Evolutionary conservation across 1,140 invertebrate species (phyloP), one percentile per base, ranked within the genome.

Genomic region (Mycetomoellerius zeteki): DNA sequence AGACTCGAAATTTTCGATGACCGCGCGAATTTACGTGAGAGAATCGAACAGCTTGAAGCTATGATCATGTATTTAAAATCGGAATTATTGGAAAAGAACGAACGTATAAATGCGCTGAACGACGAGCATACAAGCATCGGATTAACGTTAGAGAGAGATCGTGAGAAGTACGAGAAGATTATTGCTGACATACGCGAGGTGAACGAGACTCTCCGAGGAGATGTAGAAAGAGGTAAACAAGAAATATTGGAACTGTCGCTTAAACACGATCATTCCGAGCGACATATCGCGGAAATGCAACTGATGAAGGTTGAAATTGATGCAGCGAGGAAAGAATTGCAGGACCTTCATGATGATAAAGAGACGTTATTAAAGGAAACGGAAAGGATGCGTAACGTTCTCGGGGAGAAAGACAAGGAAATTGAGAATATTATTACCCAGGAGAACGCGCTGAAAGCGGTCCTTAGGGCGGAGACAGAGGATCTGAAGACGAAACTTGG

Each of bases 1-100:
- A 72, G 90, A 21, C 64, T 92, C 50, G 92, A 91, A 21, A 30
- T 75, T 16, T 67, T 89, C 8, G 86, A 69, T 21, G 88, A 92
- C 50, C 50, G 84, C 43, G 52, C 54, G 21, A 72, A n/a, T 62
- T 60, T 75, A 30, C 65, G 88, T 12, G 71, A 82, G 43, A 82
- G 72, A 58, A 88, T 91, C 72, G 77, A 84, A 0, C 84, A 88
- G 16, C 27, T 90, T 1, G 90, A 88, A 37, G 64, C 62, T 6
- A 72, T 52, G 47, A 21, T 89, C n/a, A 60, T 80, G 52, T 50
- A 65, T 24, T 24, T 86, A 33, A 91, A 87, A 27, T 21, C 71
- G 7, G 47, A 89, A 47, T 56, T 69, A 21, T 37, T 16, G 33
- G 85, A 91, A 62, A 90, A 69, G 65, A n/a, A 80, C 19, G 67